Base-by-base conservation (phyloP, 2,113 vertebrate genomes). In the Oreotrochilus melanogaster region DNA sequence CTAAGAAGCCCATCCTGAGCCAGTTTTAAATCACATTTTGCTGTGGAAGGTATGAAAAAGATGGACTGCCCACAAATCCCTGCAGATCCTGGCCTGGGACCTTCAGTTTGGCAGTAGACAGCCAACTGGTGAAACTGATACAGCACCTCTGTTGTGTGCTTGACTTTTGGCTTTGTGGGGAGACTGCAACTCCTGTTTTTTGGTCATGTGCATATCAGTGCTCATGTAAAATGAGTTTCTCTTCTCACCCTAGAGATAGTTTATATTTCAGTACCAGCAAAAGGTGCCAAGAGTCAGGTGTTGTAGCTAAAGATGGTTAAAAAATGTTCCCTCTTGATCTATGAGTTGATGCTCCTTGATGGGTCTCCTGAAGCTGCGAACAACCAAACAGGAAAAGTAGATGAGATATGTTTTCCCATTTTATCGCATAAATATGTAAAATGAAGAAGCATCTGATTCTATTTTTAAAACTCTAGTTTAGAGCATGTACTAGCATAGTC, bases 381-480 rank as follows among this genome's bases (percentile, higher is more conserved):
- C 33, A 88, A 25, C 16, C 33, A 67, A 78, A 74, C 7, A 58
- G 11, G 27, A 66, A 65, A 69, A 73, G 48, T 7, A 82, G 8
- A 43, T 47, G 56, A 80, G 33, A 39, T 24, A 28, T 66, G 6
- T 66, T 76, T 76, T 33, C 30, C 85, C 28, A 6, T 69, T 33
- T 65, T 93, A 74, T 35, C 28, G 9, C 27, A 12, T 64, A 84
- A 80, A 80, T 53, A 60, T 0, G 0, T 39, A 69, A 88, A 83
- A 94, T 22, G 30, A 86, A 89, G 58, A 89, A 35, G 23, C 54
- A 72, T 80, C 17, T 71, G 51, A 87, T 88, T 91, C 57, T 73
- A 30, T 60, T 95, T 91, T 79, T 79, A 84, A 69, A 65, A 60
- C 24, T 57, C 50, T 80, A 73, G 78, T 81, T 88, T 69, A 94